Evolutionary conservation across 2,888 invertebrate species (phyloP), one percentile per base, ranked within the genome.

Genomic region (Cerastis rubricosa): DNA sequence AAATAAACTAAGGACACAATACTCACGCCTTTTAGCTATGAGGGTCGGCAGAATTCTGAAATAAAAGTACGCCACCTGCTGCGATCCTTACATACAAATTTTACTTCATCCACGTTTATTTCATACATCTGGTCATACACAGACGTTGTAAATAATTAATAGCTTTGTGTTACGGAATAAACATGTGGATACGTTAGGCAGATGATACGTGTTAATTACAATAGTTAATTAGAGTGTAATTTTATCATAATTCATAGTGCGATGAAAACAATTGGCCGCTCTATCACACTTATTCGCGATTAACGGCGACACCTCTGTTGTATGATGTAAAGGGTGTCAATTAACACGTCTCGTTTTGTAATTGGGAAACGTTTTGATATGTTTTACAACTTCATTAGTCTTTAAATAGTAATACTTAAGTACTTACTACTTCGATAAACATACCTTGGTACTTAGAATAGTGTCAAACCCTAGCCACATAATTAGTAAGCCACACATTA

Each of bases 191-290:
- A 59, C 22, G 67, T 74, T 66, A 84, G 45, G 67, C 72, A 61
- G 80, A 79, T 75, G 66, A 74, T 77, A 72, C 74, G 69, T 72
- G 74, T 80, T 81, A 66, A 84, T 76, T 84, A 77, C 64, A 84
- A 75, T 68, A 45, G 77, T 70, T 83, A 84, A 77, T 81, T 74
- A 77, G 74, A 71, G 74, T 84, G 64, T 74, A 66, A 70, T 75
- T 66, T 74, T 84, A 71, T 69, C 61, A 70, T 81, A 75, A 78
- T 81, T 78, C 74, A 81, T 75, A 75, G 74, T 35, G 74, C 67
- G 74, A 70, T 81, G 78, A 69, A 75, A 81, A 84, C 78, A 82
- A 86, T 86, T 75, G 84, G 71, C 47, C 72, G 76, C 66, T 84
- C 68, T 75, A 80, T 84, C 76, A 66, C 74, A 76, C 72, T 78